Conservation (phyloP, 2,113 vertebrate species). For the Pygoscelis adeliae region DNA sequence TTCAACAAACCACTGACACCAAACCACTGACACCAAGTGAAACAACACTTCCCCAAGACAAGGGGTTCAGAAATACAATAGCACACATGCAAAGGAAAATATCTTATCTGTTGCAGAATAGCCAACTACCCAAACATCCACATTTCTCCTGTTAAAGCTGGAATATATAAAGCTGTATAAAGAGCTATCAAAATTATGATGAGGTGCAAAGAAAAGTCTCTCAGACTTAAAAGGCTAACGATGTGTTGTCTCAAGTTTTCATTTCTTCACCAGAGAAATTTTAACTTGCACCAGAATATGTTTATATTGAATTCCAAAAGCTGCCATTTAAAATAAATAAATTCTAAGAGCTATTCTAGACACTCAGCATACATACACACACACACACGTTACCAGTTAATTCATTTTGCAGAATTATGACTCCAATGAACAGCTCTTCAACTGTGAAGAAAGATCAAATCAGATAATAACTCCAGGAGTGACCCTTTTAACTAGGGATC, state of each 20-base stretch:
- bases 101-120: background rate
- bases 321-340: slow-evolving; percentile 51
- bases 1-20: background rate
- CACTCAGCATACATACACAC: slow-evolving; percentile 10
- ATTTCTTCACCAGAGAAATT: background rate
- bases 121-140: background rate
- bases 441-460: slow-evolving; percentile 1
- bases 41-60: background rate
- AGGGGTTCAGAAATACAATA: background rate
- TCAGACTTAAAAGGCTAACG: slow-evolving; percentile 9
- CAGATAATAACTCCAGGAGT: background rate
- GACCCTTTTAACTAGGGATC: background rate
- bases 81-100: background rate
- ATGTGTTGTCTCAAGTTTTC: slow-evolving; percentile 12
- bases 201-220: slow-evolving; percentile 29
- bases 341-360: slow-evolving; percentile 17
- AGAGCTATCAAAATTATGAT: slow-evolving; percentile 16
- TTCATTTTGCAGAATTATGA: slow-evolving; percentile 11
- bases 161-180: background rate
- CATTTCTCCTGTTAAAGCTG: background rate
- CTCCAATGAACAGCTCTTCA: background rate
- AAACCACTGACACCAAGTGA: background rate
- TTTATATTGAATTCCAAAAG: slow-evolving; percentile 45
- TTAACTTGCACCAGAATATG: slow-evolving; percentile 39
- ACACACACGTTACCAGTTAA: background rate